These are phyloP conservation scores for Lethocerus indicus DNA, from an alignment of 1,140 invertebrate species.

Conservation along the genomic window DNA sequence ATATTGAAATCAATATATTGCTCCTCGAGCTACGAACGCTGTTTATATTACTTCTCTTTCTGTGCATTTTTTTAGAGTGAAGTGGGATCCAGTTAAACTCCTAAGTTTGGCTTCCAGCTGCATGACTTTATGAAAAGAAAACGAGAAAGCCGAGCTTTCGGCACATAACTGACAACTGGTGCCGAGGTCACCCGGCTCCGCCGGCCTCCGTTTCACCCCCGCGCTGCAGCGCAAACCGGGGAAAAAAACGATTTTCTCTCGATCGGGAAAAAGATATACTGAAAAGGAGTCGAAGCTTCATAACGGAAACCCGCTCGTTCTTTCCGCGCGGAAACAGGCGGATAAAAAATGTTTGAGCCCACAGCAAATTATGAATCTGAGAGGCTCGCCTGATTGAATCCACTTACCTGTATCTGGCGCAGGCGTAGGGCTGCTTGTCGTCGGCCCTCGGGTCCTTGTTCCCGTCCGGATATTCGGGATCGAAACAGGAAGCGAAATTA, in stretches of 20 bases:
- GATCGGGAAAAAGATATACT: not conserved
- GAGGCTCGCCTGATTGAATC: not conserved
- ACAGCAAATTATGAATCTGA: not conserved
- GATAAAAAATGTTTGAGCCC: not conserved
- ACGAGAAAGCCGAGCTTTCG: too few species aligned
- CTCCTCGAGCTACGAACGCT: too few species aligned
- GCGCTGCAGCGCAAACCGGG: too few species aligned
- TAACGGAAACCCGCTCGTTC: not conserved
- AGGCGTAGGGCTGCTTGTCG: conserved; percentile 33
- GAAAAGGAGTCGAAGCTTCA: not conserved
- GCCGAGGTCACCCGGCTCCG: too few species aligned
- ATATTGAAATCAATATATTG: too few species aligned
- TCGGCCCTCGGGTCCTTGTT: conserved; percentile 33
- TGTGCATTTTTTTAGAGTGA: too few species aligned
- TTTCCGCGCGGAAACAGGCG: not conserved
- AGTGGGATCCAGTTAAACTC: too few species aligned
- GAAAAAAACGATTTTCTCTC: not conserved
- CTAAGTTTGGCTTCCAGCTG: too few species aligned
- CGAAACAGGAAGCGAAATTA: conserved; percentile 37
- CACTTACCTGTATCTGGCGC: conserved; percentile 30
- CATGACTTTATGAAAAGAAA: too few species aligned
- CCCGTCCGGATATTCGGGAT: conserved; percentile 21
- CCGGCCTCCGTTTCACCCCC: too few species aligned
- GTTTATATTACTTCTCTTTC: too few species aligned
- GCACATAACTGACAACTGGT: too few species aligned